Base-by-base conservation (phyloP, 1,140 invertebrate species). In the Drosophila sturtevanti region DNA sequence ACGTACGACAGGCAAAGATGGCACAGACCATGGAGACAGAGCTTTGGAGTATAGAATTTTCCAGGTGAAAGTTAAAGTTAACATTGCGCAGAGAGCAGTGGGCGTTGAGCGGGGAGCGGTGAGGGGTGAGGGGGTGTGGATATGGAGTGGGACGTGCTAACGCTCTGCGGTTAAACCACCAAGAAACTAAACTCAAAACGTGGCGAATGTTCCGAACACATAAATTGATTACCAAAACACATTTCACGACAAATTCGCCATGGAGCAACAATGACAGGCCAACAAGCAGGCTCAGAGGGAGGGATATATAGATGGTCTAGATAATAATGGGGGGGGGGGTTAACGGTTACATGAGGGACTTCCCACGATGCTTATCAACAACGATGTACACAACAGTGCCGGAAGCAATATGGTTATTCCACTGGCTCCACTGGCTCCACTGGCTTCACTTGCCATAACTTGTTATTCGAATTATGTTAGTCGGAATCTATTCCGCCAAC, bases 161-260 rank as follows among this genome's bases (percentile, higher is more conserved):
- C 41, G 41, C 41, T 55, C 52, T 31, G 21, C 37, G 72, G 55
- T 74, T 63, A 63, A 72, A 56, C 51, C 70, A 64, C 11, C 69
- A 34, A 72, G 41, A 63, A 73, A 65, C 63, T 75, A 66, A 61
- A 61, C 59, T 37, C 11, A 24, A 44, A 61, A 38, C 58, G 41
- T n/a, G 16, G 21, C 11, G 51, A 31, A 80, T 52, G 59, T 24
- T 56, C 68, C 65, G 63, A 80, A 68, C 72, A 80, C 73, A 85
- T 84, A 84, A 85, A 84, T 84, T 84, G 81, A 84, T 84, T 84
- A 84, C 81, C 77, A 27, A 77, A 77, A 77, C 56, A 85, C 72
- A 80, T 85, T 84, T 80, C 72, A 77, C 72, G 81, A 85, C 72
- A 84, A 84, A 85, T 84, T 85, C 80, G 72, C 54, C 72, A 73